Evolutionary conservation across 2,888 invertebrate genomes (phyloP), one percentile per base, ranked within the genome.

Genomic region (Chrysomela aeneicollis): DNA sequence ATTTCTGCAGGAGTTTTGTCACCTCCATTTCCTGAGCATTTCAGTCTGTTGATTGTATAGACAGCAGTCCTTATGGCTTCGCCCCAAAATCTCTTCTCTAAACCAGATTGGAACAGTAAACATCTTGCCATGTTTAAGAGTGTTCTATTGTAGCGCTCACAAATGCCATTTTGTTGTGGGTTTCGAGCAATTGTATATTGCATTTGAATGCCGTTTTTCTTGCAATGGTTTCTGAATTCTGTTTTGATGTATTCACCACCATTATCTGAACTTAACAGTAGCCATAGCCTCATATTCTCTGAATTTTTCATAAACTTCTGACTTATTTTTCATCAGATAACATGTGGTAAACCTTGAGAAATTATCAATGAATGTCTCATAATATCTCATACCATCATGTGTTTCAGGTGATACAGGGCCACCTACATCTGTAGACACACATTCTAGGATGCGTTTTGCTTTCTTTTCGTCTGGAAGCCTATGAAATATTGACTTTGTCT

Each of bases 371-470:
- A 77, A 74, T 46, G 67, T 67, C 0, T 73, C 54, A 37, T 72
- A 72, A 61, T 73, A 74, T 64, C 47, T 62, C 53, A 77, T 71
- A 47, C 62, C 59, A 30, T 64, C 76, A 37, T 0, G 74, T 73
- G 75, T 71, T n/a, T 26, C 61, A n/a, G 74, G 74, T 3, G 72
- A 76, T 22, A 79, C 74, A 32, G 76, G 76, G 0, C 76, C 76
- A 67, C 73, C 76, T 21, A 78, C 73, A 68, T 77, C 76, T 4
- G 73, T 76, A 69, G 75, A 76, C 17, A 76, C 74, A 37, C 80
- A 67, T 47, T 75, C 75, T 52, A 81, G 66, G 10, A 19, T 19
- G 4, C 50, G 2, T 12, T 19, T 47, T 8, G 47, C 5, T 10
- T 19, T 47, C 10, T 17, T 17, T 47, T 47, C 19, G 15, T 8